Evolutionary conservation across 2,888 invertebrate species (phyloP).

Genomic region (Pocota personata): DNA sequence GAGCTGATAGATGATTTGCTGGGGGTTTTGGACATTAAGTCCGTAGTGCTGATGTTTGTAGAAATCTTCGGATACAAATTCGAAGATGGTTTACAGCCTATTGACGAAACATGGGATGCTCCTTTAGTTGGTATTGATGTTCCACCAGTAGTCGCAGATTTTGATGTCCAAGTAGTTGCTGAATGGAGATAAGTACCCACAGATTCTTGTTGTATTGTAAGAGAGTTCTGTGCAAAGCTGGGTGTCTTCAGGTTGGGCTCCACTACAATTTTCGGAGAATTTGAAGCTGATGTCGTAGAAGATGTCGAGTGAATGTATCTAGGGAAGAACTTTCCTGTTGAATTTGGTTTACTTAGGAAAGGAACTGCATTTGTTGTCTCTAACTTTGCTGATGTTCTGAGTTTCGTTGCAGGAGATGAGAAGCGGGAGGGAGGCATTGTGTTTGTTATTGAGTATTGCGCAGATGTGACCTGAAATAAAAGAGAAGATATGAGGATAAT

Average conservation of each 20-base stretch:
- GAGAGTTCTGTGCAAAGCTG: neutral
- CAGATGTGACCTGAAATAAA: neutral
- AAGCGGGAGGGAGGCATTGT: neutral
- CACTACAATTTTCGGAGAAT: neutral
- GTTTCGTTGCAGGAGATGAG: neutral
- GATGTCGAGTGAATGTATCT: conserved; percentile 30
- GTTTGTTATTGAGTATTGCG: neutral
- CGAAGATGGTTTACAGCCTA: neutral
- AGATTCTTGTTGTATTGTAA: neutral
- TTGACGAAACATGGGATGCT: neutral
- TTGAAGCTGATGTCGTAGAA: neutral
- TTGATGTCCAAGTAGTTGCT: conserved; percentile 16
- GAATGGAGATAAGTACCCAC: neutral
- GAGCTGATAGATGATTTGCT: conserved; percentile 3
- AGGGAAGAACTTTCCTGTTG: conserved; percentile 29
- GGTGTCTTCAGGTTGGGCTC: neutral
- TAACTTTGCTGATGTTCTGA: neutral
- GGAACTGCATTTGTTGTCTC: neutral
- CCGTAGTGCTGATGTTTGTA: neutral
- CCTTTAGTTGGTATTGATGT: neutral
- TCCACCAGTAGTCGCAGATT: neutral
- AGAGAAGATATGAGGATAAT: neutral
- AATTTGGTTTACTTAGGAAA: neutral
- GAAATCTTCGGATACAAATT: neutral
- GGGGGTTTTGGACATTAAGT: neutral